These are phyloP conservation scores for Oncorhynchus kisutch DNA, from an alignment of 2,113 vertebrate genomes.

Conservation along the genomic window DNA sequence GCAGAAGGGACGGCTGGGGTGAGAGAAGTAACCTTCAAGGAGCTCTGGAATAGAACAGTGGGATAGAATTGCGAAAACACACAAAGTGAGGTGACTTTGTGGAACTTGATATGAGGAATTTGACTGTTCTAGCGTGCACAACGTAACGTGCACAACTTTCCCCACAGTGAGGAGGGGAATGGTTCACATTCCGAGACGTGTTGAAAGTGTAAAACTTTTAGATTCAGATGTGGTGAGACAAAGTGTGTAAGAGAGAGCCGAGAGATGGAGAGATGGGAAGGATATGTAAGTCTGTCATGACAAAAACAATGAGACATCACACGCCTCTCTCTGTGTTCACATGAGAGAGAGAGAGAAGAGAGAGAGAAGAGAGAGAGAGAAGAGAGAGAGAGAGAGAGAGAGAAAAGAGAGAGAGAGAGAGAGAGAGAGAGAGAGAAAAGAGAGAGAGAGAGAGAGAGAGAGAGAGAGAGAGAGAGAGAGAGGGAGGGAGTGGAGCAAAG, in stretches of 20 bases:
- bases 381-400: constrained; percentile 25
- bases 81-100: background rate
- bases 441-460: constrained; percentile 26
- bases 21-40: constrained; percentile 9
- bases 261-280: constrained; percentile 18
- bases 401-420: no score
- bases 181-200: background rate
- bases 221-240: constrained; percentile 11
- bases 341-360: constrained; percentile 23
- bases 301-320: constrained; percentile 31
- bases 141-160: background rate
- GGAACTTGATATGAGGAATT: background rate
- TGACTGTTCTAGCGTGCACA: constrained; percentile 1
- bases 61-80: background rate
- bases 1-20: background rate
- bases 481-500: constrained; percentile 20
- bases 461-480: constrained; percentile 23
- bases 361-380: constrained; percentile 26
- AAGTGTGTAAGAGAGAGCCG: background rate
- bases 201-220: constrained; percentile 16
- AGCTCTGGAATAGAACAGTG: background rate
- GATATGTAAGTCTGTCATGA: constrained; percentile 33
- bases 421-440: constrained; percentile 26
- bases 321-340: constrained; percentile 21
- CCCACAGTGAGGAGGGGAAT: constrained; percentile 18